A percentile compares a stretch with the other conserved stretches of the same genome.
Conservation (phyloP, 2,888 invertebrate species). For the Helobdella robusta region DNA sequence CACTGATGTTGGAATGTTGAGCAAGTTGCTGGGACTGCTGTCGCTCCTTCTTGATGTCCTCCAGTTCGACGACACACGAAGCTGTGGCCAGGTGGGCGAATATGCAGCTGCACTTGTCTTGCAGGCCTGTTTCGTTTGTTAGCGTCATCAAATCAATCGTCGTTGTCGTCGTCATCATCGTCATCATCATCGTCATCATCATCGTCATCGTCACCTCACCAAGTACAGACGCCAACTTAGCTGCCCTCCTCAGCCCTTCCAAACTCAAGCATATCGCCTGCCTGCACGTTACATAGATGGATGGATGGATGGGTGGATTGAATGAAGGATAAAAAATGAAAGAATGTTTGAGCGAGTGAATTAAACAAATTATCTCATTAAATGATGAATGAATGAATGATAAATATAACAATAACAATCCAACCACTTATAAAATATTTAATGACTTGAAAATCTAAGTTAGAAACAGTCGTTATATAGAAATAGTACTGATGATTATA, state of each 20-base stretch:
- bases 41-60: conserved; percentile 30
- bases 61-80: conserved; percentile 57
- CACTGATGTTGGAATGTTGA: conserved; percentile 8
- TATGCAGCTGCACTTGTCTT: conserved; percentile 80
- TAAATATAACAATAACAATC: no score
- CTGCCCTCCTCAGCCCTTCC: conserved; percentile 82
- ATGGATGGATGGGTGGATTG: no score
- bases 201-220: conserved; percentile 50
- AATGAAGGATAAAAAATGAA: no score
- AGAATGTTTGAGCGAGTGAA: no score
- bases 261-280: conserved; percentile 77
- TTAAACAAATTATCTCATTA: no score
- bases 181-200: background rate
- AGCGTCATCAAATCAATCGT: background rate
- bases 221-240: conserved; percentile 75
- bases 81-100: conserved; percentile 75
- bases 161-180: background rate
- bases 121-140: conserved; percentile 58
- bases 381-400: no score
- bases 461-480: no score
- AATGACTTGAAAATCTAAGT: no score
- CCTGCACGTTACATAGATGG: no score
- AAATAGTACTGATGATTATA: no score
- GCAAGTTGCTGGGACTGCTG: conserved; percentile 23
- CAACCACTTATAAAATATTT: no score